Conservation (phyloP, 1,140 invertebrate species). For the Mamestra configurata region DNA sequence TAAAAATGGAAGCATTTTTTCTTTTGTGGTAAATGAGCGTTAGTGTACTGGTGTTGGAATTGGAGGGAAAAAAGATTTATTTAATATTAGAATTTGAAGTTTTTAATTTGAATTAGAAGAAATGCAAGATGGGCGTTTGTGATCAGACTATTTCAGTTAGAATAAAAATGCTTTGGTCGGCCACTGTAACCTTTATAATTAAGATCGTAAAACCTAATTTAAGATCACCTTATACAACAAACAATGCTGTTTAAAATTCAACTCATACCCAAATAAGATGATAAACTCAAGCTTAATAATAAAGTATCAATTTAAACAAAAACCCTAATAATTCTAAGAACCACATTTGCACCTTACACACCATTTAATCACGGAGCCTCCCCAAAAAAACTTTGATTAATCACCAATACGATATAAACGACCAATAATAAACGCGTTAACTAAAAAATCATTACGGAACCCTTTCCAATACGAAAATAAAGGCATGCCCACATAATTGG, state of each 20-base stretch:
- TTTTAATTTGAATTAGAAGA: no score
- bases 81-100: not conserved
- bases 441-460: constrained; percentile 52
- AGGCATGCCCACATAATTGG: constrained; percentile 79
- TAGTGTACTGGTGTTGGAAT: constrained; percentile 14
- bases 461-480: constrained; percentile 63
- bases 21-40: not conserved
- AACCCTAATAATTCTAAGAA: constrained; percentile 41
- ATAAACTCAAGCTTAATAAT: constrained; percentile 15
- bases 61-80: not conserved
- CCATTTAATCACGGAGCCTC: constrained; percentile 48
- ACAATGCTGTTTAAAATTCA: not conserved
- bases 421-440: constrained; percentile 57
- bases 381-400: constrained; percentile 46
- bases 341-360: constrained; percentile 45
- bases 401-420: constrained; percentile 51
- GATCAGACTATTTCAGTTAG: no score
- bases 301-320: constrained; percentile 41
- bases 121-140: no score
- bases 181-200: no score
- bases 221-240: not conserved
- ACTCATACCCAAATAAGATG: not conserved
- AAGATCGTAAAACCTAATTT: no score
- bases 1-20: constrained; percentile 27
- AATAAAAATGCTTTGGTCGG: no score